Conservation (phyloP, 2,113 vertebrate species). For the Saccopteryx leptura region DNA sequence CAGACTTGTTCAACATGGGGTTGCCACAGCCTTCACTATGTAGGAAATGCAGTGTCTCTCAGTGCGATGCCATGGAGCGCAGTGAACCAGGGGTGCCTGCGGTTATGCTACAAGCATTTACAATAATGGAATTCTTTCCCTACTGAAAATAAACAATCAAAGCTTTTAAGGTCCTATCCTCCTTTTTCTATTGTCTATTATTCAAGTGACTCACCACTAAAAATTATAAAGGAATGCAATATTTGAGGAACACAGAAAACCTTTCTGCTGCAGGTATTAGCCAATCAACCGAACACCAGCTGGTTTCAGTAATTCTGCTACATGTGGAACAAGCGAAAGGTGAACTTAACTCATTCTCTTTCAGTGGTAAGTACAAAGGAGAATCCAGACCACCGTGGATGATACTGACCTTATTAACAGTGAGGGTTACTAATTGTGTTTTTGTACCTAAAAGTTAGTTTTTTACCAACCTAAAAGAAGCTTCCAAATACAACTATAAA, state of each 20-base stretch:
- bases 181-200: conserved; percentile 25
- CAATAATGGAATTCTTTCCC: neutral
- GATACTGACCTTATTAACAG: neutral
- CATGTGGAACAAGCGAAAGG: neutral
- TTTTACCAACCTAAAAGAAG: neutral
- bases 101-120: neutral
- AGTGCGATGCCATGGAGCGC: neutral
- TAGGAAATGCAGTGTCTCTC: neutral
- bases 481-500: conserved; percentile 21
- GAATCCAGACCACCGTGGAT: neutral
- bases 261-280: neutral
- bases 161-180: neutral
- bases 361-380: neutral
- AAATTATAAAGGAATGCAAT: neutral
- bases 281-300: neutral
- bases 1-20: neutral
- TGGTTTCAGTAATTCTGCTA: neutral
- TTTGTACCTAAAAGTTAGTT: neutral
- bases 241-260: neutral
- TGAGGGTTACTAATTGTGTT: neutral
- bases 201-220: neutral
- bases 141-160: neutral
- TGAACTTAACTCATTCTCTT: neutral
- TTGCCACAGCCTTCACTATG: neutral
- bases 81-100: too few relatives aligned